Conservation (phyloP, 2,797 vertebrate species). For the Chloroceryle amazona region DNA sequence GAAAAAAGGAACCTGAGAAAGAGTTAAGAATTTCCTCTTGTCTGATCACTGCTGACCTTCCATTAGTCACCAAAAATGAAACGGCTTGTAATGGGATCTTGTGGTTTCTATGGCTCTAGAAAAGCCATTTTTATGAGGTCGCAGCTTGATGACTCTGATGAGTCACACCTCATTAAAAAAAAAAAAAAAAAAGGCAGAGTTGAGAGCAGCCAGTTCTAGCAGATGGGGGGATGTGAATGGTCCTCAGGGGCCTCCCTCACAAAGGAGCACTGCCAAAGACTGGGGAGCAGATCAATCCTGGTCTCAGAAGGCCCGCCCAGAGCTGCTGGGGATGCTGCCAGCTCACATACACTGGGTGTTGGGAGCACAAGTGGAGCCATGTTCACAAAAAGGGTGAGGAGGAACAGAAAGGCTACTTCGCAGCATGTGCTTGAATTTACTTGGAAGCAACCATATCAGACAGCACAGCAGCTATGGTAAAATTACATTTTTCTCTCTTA, state of each 20-base stretch:
- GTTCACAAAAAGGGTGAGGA: neutral
- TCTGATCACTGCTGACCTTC: constrained; percentile 29
- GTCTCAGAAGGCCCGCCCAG: neutral
- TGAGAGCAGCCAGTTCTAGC: neutral
- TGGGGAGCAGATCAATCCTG: neutral
- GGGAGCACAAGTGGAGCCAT: neutral
- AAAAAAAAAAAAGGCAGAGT: neutral
- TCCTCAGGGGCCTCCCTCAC: neutral
- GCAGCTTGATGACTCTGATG: constrained; percentile 18
- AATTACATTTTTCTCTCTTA: neutral
- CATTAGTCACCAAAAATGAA: constrained; percentile 43
- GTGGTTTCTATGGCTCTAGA: constrained; percentile 50
- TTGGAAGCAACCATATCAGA: neutral
- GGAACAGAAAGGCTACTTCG: neutral
- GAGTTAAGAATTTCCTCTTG: constrained; percentile 58
- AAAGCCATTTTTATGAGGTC: constrained; percentile 52
- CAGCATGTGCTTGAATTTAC: neutral
- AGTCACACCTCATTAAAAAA: constrained; percentile 27
- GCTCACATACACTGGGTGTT: fast-evolving
- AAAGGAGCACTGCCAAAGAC: neutral
- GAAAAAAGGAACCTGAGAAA: constrained; percentile 34
- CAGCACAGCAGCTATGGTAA: neutral
- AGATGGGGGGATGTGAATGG: fast-evolving
- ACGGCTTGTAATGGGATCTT: constrained; percentile 24
- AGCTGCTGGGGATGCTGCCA: neutral